Conservation (phyloP, 2,888 invertebrate genomes). For the Lasioglossum malachurum region DNA sequence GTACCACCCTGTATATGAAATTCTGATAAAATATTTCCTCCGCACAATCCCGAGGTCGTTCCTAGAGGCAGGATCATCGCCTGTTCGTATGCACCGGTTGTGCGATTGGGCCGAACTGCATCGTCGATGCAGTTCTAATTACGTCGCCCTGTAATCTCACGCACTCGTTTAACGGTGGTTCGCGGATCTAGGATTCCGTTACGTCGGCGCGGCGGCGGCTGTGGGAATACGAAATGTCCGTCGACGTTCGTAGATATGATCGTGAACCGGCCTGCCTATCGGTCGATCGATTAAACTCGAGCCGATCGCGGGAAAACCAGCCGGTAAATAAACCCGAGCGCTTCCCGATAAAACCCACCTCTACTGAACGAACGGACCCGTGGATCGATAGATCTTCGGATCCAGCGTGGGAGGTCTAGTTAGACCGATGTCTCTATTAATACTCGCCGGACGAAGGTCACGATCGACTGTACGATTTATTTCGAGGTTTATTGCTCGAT, state of each 20-base stretch:
- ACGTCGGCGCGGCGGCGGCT: slow-evolving; percentile 19
- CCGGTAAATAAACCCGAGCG: not conserved
- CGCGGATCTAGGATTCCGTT: slow-evolving; percentile 58
- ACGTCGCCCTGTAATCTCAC: slow-evolving; percentile 47
- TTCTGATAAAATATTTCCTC: too few species aligned
- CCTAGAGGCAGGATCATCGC: not conserved
- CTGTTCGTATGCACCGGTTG: slow-evolving; percentile 37
- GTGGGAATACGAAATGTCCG: slow-evolving; percentile 56
- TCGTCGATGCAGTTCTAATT: slow-evolving; percentile 56
- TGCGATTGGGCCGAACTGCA: slow-evolving; percentile 42
- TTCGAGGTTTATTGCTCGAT: not conserved
- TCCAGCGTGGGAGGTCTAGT: slow-evolving; percentile 23
- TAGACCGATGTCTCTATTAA: slow-evolving; percentile 27
- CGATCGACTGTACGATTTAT: slow-evolving; percentile 14
- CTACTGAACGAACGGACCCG: not conserved
- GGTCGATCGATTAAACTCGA: slow-evolving; percentile 15
- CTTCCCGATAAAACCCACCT: not conserved
- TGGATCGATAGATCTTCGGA: not conserved
- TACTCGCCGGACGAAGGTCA: slow-evolving; percentile 6
- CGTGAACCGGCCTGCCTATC: slow-evolving; percentile 13
- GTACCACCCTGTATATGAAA: too few species aligned
- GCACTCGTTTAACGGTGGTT: slow-evolving; percentile 63
- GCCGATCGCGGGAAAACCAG: slow-evolving; percentile 1
- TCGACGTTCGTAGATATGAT: slow-evolving; percentile 14
- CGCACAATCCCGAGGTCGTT: not conserved